Evolutionary conservation across 2,888 invertebrate genomes (phyloP), one percentile per base, ranked within the genome.

Genomic region (Prosopocoilus inquinatus): DNA sequence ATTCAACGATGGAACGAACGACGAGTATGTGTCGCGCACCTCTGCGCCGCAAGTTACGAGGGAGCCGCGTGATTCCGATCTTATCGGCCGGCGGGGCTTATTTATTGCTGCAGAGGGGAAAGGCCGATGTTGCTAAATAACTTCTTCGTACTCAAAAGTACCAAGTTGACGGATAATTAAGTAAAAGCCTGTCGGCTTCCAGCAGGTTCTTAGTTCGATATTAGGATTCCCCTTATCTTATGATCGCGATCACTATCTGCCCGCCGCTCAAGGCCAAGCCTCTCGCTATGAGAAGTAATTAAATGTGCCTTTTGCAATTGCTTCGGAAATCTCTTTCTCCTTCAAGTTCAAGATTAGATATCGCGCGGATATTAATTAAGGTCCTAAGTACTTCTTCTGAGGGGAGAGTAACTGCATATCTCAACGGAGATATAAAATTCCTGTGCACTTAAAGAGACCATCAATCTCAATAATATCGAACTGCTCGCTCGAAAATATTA

Each of bases 101-200:
- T 65, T 63, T 65, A 65, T 64, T 60, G 55, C 59, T 34, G 34
- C 34, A 45, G 38, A 47, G 57, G 60, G 58, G 56, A 55, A 50
- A 52, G 48, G 53, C 48, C 53, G 55, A 58, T 55, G 54, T 58
- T 49, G 50, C 57, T 58, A 56, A 64, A 62, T 62, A 62, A 60
- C 52, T 57, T 49, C 52, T 57, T 49, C 20, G 44, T 49, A 50
- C 48, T 49, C 35, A 48, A 44, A 38, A 57, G 53, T 50, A 50
- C 47, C 53, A 50, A 56, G 51, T 52, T 60, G 62, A 60, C 53
- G 55, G 61, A 64, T 64, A 64, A 64, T 64, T 62, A 64, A 62
- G 61, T 61, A 60, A 61, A 61, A 54, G 60, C 61, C 59, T 55
- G 50, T 43, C 51, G 54, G 55, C 52, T 9, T 49, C 47, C 32